Evolutionary conservation across 2,888 invertebrate genomes (phyloP).

Genomic region (Poecilus cupreus): DNA sequence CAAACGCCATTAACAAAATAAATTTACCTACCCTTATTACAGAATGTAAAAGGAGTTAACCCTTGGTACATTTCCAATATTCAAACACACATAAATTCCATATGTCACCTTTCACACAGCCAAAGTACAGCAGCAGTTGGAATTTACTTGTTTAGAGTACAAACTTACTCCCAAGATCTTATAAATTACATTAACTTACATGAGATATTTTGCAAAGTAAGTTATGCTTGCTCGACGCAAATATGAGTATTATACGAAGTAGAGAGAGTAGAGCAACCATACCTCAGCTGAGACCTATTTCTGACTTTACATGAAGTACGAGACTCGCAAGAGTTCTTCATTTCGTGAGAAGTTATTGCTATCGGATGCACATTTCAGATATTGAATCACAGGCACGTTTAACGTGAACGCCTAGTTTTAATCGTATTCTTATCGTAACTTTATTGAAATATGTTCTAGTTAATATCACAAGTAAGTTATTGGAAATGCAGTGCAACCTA

Average conservation of each 20-base stretch:
- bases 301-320: slow-evolving; percentile 2
- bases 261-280: not conserved
- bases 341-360: not conserved
- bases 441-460: not conserved
- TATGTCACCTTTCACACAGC: not conserved
- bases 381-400: slow-evolving; percentile 19
- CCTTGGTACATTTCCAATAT: slow-evolving; percentile 1
- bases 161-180: slow-evolving; percentile 3
- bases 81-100: not conserved
- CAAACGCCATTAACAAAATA: no score
- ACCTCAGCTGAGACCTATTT: not conserved
- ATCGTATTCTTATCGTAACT: slow-evolving; percentile 18
- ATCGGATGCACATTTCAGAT: slow-evolving; percentile 7
- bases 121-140: not conserved
- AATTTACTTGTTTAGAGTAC: not conserved
- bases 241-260: slow-evolving; percentile 24
- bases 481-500: no score
- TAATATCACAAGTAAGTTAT: no score
- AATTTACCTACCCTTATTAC: no score
- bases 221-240: slow-evolving; percentile 1
- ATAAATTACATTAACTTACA: slow-evolving; percentile 17
- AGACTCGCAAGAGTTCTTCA: slow-evolving; percentile 17
- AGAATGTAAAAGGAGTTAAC: no score
- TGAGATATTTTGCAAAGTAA: slow-evolving; percentile 15
- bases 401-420: not conserved